Base-by-base conservation (phyloP, 2,797 vertebrate species). In the Esox lucius region DNA sequence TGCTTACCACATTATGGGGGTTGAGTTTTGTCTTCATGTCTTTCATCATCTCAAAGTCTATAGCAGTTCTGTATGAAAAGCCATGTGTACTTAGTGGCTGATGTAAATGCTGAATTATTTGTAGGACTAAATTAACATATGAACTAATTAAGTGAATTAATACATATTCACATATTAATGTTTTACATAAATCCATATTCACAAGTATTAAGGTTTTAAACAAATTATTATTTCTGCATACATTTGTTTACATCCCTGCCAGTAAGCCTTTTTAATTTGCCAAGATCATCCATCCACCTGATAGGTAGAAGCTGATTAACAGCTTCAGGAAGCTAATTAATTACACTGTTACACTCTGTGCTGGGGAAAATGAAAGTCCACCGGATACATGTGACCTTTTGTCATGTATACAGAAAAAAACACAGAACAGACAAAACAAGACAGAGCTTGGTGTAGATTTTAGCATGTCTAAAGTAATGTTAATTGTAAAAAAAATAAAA, bases 21-120 rank as follows among this genome's bases (percentile, higher is more conserved):
- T 95, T 98, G 74, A 99, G 83, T 86, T 96, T 99, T 81, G 87
- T 93, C 92, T 99, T 99, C 95, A 97, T 96, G 72, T 88, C 81
- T 42, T 68, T 88, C 95, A 99, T 97, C 95, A 98, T 98, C 78
- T 94, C 84, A 81, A 98, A 98, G 90, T 99, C 98, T 88, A 95
- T 95, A 28, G 80, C 75, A 67, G 96, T 95, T 90, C 98, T 99
- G 90, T 73, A 88, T 8, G 70, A 5, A 39, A 65, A 59, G 33
- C 75, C 68, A 85, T n/a, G 67, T 17, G 19, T 5, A 33, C 22
- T 22, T 12, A 71, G 68, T 12, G 13, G 19, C 17, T 33, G 46
- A 16, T 51, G 24, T 28, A 24, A 70, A 11, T 31, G 42, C 42
- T 19, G 5, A 33, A 13, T 33, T 65, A 31, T 16, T 31, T 66